Evolutionary conservation across 2,888 invertebrate genomes (phyloP), one percentile per base, ranked within the genome.

Genomic region (Macrophya annulata): DNA sequence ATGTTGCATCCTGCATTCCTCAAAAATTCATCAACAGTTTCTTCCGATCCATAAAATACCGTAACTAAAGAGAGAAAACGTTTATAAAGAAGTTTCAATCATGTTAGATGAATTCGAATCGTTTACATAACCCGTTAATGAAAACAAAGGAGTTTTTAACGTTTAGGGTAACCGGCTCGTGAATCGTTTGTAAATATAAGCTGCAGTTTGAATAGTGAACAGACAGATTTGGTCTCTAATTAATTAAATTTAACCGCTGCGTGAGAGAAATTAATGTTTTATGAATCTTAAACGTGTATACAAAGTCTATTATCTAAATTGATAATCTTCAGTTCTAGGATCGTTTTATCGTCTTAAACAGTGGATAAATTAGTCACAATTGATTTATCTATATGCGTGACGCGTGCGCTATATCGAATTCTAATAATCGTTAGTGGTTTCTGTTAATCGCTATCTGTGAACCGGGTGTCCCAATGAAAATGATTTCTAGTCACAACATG

Each of bases 381-480:
- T 45, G 43, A 74, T 74, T 74, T 45, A 45, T 74, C 72, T 43
- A 74, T 45, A 74, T 74, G 72, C 72, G 72, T 72, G 72, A 72
- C 72, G 72, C 72, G n/a, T 72, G 72, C 43, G 40, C 72, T 72
- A 15, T 72, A 72, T 72, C 72, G 72, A 21, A 72, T 45, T 43
- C 72, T 72, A 72, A 43, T 72, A 71, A 71, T 40, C 71, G 71
- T 71, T 71, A 71, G 21, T 40, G 45, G 72, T 43, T 43, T 43
- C 72, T 43, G 25, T 72, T 72, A 72, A 43, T 43, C 72, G 43
- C n/a, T 74, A 45, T 45, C 43, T 45, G 45, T 45, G 21, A 45
- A 74, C 31, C 72, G 21, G 45, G 71, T 71, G 37, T 9, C 72
- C 31, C 72, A 25, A 25, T 45, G 45, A 21, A 12, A 74, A 45